A percentile compares a stretch with the other conserved stretches of the same genome.
phyloP scores from a whole-genome alignment of 2,888 invertebrate species.

The Lasioglossum villosulum region DNA sequence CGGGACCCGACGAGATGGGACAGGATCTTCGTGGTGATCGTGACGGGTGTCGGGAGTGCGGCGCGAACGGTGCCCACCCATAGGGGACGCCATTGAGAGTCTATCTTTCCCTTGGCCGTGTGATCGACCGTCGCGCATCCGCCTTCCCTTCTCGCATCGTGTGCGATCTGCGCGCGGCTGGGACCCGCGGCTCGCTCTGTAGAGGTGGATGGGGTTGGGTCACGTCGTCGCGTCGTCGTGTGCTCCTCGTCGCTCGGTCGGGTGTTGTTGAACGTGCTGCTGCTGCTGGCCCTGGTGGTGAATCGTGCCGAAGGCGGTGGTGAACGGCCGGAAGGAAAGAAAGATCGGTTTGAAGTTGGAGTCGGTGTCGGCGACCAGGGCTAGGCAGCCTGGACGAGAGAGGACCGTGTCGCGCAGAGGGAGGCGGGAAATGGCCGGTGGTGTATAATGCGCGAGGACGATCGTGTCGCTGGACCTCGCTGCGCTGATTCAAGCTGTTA shows the following conservation, averaged over 20 bases:
- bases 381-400: constrained; percentile 2
- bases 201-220: constrained; percentile 46
- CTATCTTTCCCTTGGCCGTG: constrained; percentile 48
- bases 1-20: constrained; percentile 29
- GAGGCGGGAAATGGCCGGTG: constrained; percentile 52
- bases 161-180: constrained; percentile 56
- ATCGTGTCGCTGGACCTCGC: constrained; percentile 45
- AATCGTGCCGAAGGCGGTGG: constrained; percentile 45
- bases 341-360: not conserved
- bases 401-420: constrained; percentile 19
- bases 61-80: constrained; percentile 34
- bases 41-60: constrained; percentile 9
- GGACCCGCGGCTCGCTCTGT: constrained; percentile 22
- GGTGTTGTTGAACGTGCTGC: constrained; percentile 41
- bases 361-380: not conserved
- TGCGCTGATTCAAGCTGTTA: constrained; percentile 38
- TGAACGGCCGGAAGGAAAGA: not conserved
- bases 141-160: constrained; percentile 54
- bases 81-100: constrained; percentile 60
- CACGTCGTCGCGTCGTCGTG: constrained; percentile 33
- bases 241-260: not conserved
- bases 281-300: constrained; percentile 54
- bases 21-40: constrained; percentile 18
- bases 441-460: constrained; percentile 54
- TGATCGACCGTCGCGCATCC: constrained; percentile 60